Conservation (phyloP, 2,113 vertebrate species). For the Formicarius rufipectus region DNA sequence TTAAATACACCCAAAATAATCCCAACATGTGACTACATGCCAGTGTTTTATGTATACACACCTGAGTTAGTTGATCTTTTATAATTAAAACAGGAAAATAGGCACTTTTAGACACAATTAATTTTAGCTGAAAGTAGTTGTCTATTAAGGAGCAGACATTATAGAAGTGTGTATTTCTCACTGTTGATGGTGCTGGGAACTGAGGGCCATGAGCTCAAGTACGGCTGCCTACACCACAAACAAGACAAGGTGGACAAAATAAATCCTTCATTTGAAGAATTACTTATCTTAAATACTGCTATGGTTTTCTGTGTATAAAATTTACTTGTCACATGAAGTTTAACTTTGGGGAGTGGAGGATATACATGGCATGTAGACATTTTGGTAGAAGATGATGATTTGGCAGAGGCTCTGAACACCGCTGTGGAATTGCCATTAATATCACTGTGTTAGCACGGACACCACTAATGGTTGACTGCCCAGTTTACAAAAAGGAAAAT, state of each 20-base stretch:
- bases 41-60: neutral
- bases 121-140: neutral
- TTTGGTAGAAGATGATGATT: neutral
- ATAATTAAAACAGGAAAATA: neutral
- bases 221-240: neutral
- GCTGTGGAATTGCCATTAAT: neutral
- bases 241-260: fast-evolving
- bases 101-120: neutral
- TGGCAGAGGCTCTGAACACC: neutral
- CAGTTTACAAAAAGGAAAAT: neutral
- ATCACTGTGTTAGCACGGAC: neutral
- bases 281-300: neutral
- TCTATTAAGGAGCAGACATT: neutral
- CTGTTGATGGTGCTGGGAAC: fast-evolving
- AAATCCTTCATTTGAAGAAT: neutral
- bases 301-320: neutral
- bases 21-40: neutral
- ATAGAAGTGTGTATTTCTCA: neutral
- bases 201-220: neutral
- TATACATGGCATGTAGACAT: neutral
- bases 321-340: neutral
- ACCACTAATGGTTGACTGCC: neutral
- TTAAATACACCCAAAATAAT: neutral
- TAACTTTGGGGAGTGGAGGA: neutral
- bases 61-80: neutral